Evolutionary conservation across 2,888 invertebrate genomes (phyloP).

Genomic region (Baronia brevicornis): DNA sequence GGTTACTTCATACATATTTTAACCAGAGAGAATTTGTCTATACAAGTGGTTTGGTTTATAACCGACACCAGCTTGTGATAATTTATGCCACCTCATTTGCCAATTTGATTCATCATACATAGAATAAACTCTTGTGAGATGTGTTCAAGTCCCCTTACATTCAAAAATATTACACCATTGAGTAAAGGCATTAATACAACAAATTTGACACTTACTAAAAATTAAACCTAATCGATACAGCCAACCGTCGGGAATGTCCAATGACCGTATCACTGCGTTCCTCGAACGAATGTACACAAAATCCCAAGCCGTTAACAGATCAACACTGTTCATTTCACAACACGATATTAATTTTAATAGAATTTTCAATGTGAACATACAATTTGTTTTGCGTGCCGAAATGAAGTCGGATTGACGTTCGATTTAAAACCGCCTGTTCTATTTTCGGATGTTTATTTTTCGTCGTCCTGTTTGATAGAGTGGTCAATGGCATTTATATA

Average conservation of each 20-base stretch:
- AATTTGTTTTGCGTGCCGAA: slow-evolving; percentile 13
- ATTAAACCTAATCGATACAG: slow-evolving; percentile 33
- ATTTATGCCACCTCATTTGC: too few species aligned
- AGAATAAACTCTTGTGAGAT: too few species aligned
- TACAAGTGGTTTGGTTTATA: too few species aligned
- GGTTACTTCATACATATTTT: too few species aligned
- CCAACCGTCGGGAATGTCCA: slow-evolving; percentile 48
- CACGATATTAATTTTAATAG: slow-evolving; percentile 5
- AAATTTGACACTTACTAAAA: slow-evolving; percentile 30
- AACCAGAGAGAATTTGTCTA: too few species aligned
- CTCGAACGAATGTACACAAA: slow-evolving; percentile 39
- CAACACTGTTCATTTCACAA: slow-evolving; percentile 27
- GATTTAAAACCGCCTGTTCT: slow-evolving; percentile 28
- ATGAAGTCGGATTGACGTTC: slow-evolving; percentile 21
- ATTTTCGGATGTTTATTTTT: slow-evolving; percentile 38
- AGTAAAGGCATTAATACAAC: background rate
- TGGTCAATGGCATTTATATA: slow-evolving; percentile 3
- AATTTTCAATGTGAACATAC: slow-evolving; percentile 16
- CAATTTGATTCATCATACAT: too few species aligned
- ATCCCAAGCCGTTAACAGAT: slow-evolving; percentile 29
- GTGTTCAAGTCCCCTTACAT: too few species aligned
- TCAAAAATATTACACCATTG: too few species aligned
- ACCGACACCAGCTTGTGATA: too few species aligned
- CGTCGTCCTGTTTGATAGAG: slow-evolving; percentile 24
- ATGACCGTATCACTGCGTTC: slow-evolving; percentile 50